Evolutionary conservation across 2,113 vertebrate genomes (phyloP), one percentile per base, ranked within the genome.

Genomic region (Oryzias javanicus): DNA sequence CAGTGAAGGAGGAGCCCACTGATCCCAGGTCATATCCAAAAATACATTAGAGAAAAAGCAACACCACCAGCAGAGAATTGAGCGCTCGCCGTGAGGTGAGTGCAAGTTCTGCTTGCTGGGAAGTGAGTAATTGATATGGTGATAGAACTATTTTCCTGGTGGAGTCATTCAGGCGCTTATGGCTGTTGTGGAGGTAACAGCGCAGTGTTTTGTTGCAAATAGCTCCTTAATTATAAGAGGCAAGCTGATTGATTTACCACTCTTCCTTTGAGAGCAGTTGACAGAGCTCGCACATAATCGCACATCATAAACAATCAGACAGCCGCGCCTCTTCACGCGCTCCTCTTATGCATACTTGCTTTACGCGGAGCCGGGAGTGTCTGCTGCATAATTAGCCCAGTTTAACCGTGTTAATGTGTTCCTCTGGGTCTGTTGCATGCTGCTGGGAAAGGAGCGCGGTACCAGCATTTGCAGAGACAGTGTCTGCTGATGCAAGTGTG

Each of bases 331-430:
- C 40, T 44, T 64, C 45, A 35, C 50, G 29, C 14, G 5, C 54
- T 27, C 42, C 12, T 49, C 46, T 56, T 20, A 48, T 19, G 25
- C 46, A 47, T 18, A 18, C 46, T 59, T 64, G 35, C 47, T 22
- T 59, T 57, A 48, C 22, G 27, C 66, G 5, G 56, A 42, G 60
- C 74, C 55, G 76, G 64, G 76, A 54, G 64, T 60, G 74, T 55
- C 73, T 70, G 70, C 61, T 44, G 45, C 22, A 24, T 82, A 82
- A 88, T 89, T 86, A 88, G 71, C 84, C 80, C 57, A 84, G 68
- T 88, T 88, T 86, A 82, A 63, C 75, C 49, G 55, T 74, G 72
- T 73, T 89, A 88, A 80, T 81, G 60, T 63, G 72, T 61, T 82
- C 79, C 78, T 80, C 49, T 0, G 74, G 68, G 76, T 78, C 48